Base-by-base conservation (phyloP, 2,888 invertebrate genomes). In the Gryllus longicercus region DNA sequence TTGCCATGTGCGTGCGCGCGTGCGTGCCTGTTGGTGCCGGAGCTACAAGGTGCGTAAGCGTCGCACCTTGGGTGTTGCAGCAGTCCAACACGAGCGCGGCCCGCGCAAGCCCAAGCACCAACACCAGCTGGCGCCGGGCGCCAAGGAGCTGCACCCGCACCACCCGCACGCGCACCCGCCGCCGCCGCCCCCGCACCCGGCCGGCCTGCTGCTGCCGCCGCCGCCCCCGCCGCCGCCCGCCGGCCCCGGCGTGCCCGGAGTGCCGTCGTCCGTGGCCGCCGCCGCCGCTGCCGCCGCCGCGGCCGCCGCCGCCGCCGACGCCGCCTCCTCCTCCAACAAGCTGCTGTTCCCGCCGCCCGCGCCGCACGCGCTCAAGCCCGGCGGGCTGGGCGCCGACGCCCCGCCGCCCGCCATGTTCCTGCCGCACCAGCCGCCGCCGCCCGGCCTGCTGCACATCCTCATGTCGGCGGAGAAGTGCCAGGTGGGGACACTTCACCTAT, bases 1-100 rank as follows among this genome's bases (percentile, higher is more conserved):
- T 5, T 77, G 50, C 21, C 38, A 14, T 23, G 77, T 77, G 21
- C 21, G 51, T n/a, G n/a, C n/a, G n/a, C n/a, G n/a, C n/a, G n/a
- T 51, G n/a, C 12, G n/a, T 25, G 50, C 12, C 78, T 78, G 14
- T 21, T 14, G 51, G 78, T 1, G 38, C 38, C 8, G 63, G 63
- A 63, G 63, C 63, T 14, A n/a, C n/a, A 14, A 18, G 63, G 63
- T 63, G 63, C 63, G n/a, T 63, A 63, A 63, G 63, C 63, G 63
- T 63, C 63, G 63, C n/a, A 78, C 78, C 51, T 50, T 51, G 63
- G 74, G 75, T 79, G 79, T 87, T 90, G 81, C 90, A 98, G 98
- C 98, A 86, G 98, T 98, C 82, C 98, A 98, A 88, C 98, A 98
- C 88, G 98, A 98, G 88, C 92, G 98, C 77, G 98, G 98, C 11